Evolutionary conservation across 2,888 invertebrate genomes (phyloP).

Genomic region (Brenthis daphne): DNA sequence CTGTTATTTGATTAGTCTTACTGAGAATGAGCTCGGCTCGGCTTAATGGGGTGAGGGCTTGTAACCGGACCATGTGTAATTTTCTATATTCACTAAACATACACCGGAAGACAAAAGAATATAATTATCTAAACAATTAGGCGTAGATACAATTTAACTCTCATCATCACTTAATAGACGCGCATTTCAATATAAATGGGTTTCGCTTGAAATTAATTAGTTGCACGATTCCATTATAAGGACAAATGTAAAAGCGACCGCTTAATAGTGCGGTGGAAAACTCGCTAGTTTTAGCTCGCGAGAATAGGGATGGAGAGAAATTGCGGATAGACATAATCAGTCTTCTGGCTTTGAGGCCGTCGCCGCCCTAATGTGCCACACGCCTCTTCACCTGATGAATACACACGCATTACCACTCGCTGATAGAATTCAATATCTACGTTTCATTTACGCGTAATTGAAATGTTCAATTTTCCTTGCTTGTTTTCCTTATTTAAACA

Average conservation of each 20-base stretch:
- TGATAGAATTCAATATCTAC: slow-evolving; percentile 56
- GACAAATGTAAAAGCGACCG: slow-evolving; percentile 82
- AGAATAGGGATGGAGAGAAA: slow-evolving; percentile 80
- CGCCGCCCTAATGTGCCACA: slow-evolving; percentile 74
- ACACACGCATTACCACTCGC: slow-evolving; percentile 60
- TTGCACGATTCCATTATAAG: slow-evolving; percentile 82
- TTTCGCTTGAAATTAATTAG: slow-evolving; percentile 81
- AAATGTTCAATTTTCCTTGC: slow-evolving; percentile 44
- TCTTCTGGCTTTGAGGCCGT: slow-evolving; percentile 82
- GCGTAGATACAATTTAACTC: slow-evolving; percentile 42
- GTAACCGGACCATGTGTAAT: slow-evolving; percentile 79
- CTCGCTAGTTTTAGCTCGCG: slow-evolving; percentile 82
- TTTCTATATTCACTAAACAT: slow-evolving; percentile 58
- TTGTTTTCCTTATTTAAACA: slow-evolving; percentile 26
- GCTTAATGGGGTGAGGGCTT: slow-evolving; percentile 81
- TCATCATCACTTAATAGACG: slow-evolving; percentile 77
- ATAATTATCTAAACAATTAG: slow-evolving; percentile 58
- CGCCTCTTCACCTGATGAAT: slow-evolving; percentile 77
- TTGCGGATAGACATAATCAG: slow-evolving; percentile 82
- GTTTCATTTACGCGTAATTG: slow-evolving; percentile 53
- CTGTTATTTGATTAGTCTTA: slow-evolving; percentile 83
- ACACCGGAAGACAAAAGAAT: slow-evolving; percentile 51
- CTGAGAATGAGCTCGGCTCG: slow-evolving; percentile 82
- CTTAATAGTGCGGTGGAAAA: slow-evolving; percentile 82
- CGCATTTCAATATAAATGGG: slow-evolving; percentile 82